Conservation (phyloP, 2,113 vertebrate species). For the Chaetops frenatus region DNA sequence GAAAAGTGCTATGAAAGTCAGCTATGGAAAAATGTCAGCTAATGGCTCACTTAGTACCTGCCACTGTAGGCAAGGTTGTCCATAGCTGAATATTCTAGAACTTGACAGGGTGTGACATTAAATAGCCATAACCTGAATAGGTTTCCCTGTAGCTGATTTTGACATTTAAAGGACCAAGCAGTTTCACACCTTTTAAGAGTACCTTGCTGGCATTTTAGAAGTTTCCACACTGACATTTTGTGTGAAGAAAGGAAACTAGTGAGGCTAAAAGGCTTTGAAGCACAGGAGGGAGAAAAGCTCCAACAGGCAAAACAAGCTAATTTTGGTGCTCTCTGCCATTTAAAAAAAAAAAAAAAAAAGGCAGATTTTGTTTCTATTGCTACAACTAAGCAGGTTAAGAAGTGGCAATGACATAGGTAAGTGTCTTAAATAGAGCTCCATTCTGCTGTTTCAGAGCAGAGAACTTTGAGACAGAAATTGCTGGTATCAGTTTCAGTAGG, state of each 20-base stretch:
- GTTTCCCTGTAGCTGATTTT: background rate
- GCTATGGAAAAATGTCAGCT: background rate
- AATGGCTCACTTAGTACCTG: background rate
- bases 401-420: background rate
- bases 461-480: background rate
- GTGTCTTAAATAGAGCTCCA: background rate
- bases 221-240: conserved; percentile 24
- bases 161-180: background rate
- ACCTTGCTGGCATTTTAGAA: background rate
- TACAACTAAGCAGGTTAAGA: background rate
- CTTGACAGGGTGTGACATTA: background rate
- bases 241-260: background rate
- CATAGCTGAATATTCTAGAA: background rate
- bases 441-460: background rate
- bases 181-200: background rate
- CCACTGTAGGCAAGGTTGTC: background rate
- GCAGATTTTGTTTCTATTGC: background rate
- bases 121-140: background rate
- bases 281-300: background rate
- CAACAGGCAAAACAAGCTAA: background rate
- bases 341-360: background rate
- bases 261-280: background rate
- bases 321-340: background rate
- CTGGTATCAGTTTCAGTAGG: background rate
- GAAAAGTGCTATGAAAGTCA: background rate